Base-by-base conservation (phyloP, 1,140 invertebrate genomes). In the Euborellia annulipes region DNA sequence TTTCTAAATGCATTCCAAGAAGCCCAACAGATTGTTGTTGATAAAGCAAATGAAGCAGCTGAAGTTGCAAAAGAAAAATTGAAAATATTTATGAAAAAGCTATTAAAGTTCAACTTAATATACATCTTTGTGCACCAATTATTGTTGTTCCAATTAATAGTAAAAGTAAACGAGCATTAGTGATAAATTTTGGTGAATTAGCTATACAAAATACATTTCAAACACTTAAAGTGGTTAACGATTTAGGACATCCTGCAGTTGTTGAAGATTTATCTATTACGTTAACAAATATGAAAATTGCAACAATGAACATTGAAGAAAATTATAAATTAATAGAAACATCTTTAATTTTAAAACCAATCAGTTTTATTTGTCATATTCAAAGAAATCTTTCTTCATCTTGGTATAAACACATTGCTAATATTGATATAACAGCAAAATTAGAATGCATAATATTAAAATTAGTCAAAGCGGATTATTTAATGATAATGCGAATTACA, bases 1-100 rank as follows among this genome's bases (percentile, higher is more conserved):
- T 96, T 94, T 59, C 54, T 91, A 3, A 82, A 89, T 59, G 79
- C 89, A 49, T 95, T 95, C 65, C 81, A 90, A 76, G 66, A 72
- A 2, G 86, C 88, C 0, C 85, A 88, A 61, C 69, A 79, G 57
- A 79, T 82, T 2, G 74, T 94, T 3, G 76, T 78, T 9, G 82
- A 92, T 53, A 91, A 89, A 7, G 85, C 86, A 3, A 77, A 81
- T 7, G 82, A 81, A 11, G 88, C 90, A 3, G 89, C 88, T 0
- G 84, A 89, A 62, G 75, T 73, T 6, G 91, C 91, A 0, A 82
- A 79, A 49, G 82, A 87, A 23, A 91, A 54, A 81, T 90, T 0
- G 75, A 89, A 55, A 78, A 78, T 52, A 82, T 82, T 0, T 90
- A 92, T 58, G 71, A 82, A 51, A 83, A 80, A 45, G 83, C 87